Percentiles rank a stretch among this genome's conserved stretches.
phyloP scores from a whole-genome alignment of 1,140 invertebrate genomes.

The Rhopalosiphum maidis region DNA sequence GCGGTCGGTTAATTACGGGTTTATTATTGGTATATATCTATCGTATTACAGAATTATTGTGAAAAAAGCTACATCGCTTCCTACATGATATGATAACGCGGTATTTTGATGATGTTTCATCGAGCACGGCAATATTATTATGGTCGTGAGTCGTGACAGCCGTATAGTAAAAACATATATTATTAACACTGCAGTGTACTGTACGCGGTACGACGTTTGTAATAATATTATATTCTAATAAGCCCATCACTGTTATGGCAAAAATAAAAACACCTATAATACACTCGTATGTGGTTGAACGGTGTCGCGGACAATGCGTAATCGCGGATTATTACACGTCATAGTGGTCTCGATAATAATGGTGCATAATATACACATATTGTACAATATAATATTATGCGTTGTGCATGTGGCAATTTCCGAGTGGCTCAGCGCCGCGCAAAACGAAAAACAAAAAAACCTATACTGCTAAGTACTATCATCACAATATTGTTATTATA shows the following conservation, averaged over 20 bases:
- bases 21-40: too few species aligned
- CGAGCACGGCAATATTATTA: too few species aligned
- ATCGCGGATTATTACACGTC: background rate
- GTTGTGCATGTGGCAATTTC: background rate
- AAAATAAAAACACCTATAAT: background rate
- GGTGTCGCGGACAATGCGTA: background rate
- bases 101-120: too few species aligned
- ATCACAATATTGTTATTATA: background rate
- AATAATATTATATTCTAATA: background rate
- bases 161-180: too few species aligned
- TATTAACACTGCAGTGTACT: too few species aligned
- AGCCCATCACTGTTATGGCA: background rate
- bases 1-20: too few species aligned
- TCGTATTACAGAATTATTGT: too few species aligned
- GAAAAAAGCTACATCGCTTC: too few species aligned
- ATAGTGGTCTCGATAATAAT: background rate
- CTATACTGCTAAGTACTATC: background rate
- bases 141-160: too few species aligned
- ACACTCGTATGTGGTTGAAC: background rate
- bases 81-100: too few species aligned
- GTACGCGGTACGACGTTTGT: background rate
- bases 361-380: background rate
- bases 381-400: background rate
- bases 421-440: background rate
- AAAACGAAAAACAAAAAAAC: slow-evolving; percentile 4